phyloP scores from a whole-genome alignment of 2,888 invertebrate genomes.

The Abrostola triplasia region DNA sequence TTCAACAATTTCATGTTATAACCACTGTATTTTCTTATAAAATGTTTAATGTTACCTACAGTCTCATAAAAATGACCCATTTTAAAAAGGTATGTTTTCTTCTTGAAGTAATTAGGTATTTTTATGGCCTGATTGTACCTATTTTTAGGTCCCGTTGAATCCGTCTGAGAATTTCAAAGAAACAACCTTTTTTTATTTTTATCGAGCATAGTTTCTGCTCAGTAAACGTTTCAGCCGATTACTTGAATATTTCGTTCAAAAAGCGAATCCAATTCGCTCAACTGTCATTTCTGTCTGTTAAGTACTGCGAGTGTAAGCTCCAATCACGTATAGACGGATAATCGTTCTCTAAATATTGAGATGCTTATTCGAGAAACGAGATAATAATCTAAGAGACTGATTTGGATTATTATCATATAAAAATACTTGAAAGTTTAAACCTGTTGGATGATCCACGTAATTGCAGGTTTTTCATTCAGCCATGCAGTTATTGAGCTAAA shows the following conservation, averaged over 20 bases:
- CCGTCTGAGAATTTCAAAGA: neutral
- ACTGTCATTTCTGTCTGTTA: slow-evolving; percentile 1
- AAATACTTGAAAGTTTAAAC: too few relatives aligned
- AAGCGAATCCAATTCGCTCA: slow-evolving; percentile 1
- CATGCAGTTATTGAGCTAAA: too few relatives aligned
- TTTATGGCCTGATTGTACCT: neutral
- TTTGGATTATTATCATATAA: too few relatives aligned
- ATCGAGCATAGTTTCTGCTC: too few relatives aligned
- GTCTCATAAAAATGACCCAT: neutral
- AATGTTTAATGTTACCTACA: neutral
- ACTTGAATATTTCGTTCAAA: neutral
- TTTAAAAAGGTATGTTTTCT: neutral
- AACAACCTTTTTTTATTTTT: neutral
- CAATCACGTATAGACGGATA: slow-evolving; percentile 3
- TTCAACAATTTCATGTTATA: neutral
- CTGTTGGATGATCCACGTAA: too few relatives aligned
- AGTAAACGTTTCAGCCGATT: neutral
- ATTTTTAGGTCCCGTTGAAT: neutral
- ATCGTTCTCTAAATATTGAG: slow-evolving; percentile 1
- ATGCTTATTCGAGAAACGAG: neutral
- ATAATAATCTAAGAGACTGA: too few relatives aligned
- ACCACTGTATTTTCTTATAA: neutral
- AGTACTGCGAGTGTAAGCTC: slow-evolving; percentile 1
- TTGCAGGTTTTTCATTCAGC: too few relatives aligned
- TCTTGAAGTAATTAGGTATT: neutral